These are phyloP conservation scores for Nomada ruficornis DNA, from an alignment of 2,888 invertebrate species.

Conservation along the genomic window DNA sequence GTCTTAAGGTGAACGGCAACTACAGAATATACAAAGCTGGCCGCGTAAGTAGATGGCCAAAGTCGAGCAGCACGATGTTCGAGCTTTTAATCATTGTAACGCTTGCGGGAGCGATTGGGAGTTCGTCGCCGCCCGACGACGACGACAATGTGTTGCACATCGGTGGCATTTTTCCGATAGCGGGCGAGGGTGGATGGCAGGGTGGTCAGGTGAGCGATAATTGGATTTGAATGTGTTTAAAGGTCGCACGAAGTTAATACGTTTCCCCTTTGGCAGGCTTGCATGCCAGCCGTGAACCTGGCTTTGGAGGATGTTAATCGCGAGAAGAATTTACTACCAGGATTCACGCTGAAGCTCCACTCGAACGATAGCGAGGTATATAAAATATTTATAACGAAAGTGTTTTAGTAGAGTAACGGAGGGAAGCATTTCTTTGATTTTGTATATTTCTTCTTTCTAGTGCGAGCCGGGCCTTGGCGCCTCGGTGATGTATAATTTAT, in stretches of 20 bases:
- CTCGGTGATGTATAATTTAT: slow-evolving; percentile 98
- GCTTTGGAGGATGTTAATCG: slow-evolving; percentile 98
- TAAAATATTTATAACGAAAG: not conserved
- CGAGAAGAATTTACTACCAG: slow-evolving; percentile 93
- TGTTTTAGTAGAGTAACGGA: not conserved
- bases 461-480: slow-evolving; percentile 99
- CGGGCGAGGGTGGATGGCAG: slow-evolving; percentile 98
- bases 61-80: slow-evolving; percentile 42
- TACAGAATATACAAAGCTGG: not conserved
- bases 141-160: slow-evolving; percentile 92
- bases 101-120: slow-evolving; percentile 66
- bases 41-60: not conserved
- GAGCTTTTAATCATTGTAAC: slow-evolving; percentile 64
- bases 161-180: slow-evolving; percentile 99
- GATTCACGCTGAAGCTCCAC: slow-evolving; percentile 95
- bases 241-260: not conserved
- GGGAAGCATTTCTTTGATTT: not conserved
- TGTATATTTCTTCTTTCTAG: slow-evolving; percentile 85
- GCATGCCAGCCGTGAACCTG: slow-evolving; percentile 98
- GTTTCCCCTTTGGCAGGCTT: slow-evolving; percentile 87
- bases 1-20: slow-evolving; percentile 52
- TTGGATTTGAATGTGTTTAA: not conserved
- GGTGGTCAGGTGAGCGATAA: slow-evolving; percentile 91
- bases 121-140: slow-evolving; percentile 76
- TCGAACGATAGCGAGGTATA: slow-evolving; percentile 98